phyloP scores from a whole-genome alignment of 1,140 invertebrate species.

The Cydia fagiglandana region DNA sequence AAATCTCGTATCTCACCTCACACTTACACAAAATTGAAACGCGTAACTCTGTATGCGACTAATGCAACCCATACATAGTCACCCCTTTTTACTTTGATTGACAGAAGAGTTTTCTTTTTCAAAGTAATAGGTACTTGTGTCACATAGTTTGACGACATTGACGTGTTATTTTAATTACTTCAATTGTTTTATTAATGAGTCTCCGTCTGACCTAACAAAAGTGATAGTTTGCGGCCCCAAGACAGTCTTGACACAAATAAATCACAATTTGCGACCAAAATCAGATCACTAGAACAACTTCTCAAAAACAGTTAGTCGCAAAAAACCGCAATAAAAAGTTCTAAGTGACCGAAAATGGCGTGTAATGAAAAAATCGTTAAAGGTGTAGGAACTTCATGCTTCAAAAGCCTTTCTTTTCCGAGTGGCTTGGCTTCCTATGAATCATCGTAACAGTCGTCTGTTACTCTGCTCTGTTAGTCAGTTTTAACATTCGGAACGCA shows the following conservation, averaged over 20 bases:
- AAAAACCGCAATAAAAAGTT: slow-evolving; percentile 69
- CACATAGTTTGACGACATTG: not conserved
- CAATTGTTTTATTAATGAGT: slow-evolving; percentile 10
- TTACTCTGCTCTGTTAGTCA: slow-evolving; percentile 48
- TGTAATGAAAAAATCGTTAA: not conserved
- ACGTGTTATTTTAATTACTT: not conserved
- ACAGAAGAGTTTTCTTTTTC: no score
- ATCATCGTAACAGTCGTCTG: slow-evolving; percentile 50
- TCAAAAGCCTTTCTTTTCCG: not conserved
- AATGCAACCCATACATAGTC: no score
- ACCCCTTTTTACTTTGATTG: no score
- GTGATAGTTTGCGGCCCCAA: slow-evolving; percentile 6
- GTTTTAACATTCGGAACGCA: slow-evolving; percentile 42
- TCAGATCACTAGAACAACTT: slow-evolving; percentile 50
- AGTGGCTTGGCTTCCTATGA: slow-evolving; percentile 56
- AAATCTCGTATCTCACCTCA: no score
- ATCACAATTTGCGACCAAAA: slow-evolving; percentile 49
- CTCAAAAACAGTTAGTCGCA: slow-evolving; percentile 57
- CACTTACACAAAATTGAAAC: no score
- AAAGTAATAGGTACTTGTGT: no score
- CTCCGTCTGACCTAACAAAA: not conserved
- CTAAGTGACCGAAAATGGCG: slow-evolving; percentile 58
- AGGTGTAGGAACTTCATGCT: not conserved
- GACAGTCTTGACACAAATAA: slow-evolving; percentile 12
- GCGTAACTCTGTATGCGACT: no score